Evolutionary conservation across 2,113 vertebrate species (phyloP).

Genomic region (Gadus chalcogrammus): DNA sequence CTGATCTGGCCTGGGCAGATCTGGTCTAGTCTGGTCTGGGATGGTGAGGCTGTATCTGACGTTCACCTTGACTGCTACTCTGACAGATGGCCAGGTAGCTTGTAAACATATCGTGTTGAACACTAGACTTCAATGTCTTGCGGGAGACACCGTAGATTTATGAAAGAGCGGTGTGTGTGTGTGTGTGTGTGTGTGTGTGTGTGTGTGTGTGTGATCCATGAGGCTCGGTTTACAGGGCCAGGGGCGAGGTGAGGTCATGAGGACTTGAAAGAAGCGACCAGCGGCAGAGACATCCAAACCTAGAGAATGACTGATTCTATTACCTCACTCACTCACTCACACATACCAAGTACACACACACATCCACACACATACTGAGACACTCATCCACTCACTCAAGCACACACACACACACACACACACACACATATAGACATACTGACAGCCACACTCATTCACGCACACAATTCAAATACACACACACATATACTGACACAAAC

Average conservation of each 20-base stretch:
- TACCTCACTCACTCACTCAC: not conserved
- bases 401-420: not conserved
- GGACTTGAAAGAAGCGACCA: slow-evolving; percentile 40
- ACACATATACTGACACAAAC: too few species aligned
- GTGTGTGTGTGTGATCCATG: slow-evolving; percentile 58
- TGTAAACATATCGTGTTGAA: not conserved
- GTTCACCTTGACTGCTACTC: not conserved
- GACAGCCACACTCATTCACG: too few species aligned
- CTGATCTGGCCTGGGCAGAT: not conserved
- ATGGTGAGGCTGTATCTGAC: not conserved
- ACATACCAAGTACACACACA: slow-evolving; percentile 6
- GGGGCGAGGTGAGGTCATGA: slow-evolving; percentile 68
- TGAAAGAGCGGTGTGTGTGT: slow-evolving; percentile 15
- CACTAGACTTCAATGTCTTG: not conserved
- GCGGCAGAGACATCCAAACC: slow-evolving; percentile 22
- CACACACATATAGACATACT: too few species aligned
- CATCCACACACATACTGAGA: not conserved
- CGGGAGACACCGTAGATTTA: slow-evolving; percentile 27
- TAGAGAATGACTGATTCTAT: slow-evolving; percentile 24
- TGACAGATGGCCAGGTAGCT: not conserved
- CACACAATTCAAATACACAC: too few species aligned
- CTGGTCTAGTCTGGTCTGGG: not conserved
- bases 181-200: slow-evolving; percentile 11
- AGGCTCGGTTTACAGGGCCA: slow-evolving; percentile 69
- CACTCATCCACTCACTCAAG: slow-evolving; percentile 46